Evolutionary conservation across 2,888 invertebrate genomes (phyloP).

Genomic region (Matsumyia berberina): DNA sequence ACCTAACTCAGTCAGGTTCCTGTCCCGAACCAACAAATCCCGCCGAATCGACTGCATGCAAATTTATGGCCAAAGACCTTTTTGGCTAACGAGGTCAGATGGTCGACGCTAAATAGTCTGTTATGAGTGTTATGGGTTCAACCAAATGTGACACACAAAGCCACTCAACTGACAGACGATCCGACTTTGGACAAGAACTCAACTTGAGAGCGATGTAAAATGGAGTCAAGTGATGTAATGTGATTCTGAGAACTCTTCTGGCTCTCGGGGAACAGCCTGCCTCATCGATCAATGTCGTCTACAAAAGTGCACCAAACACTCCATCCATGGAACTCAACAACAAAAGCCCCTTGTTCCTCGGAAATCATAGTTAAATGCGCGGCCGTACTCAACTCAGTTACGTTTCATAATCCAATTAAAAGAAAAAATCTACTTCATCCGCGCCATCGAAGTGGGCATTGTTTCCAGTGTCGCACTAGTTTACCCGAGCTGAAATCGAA

Average conservation of each 20-base stretch:
- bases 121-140: constrained; percentile 8
- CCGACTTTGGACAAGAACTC: background rate
- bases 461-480: constrained; percentile 21
- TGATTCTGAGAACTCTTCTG: constrained; percentile 14
- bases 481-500: constrained; percentile 25
- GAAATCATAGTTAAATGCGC: constrained; percentile 15
- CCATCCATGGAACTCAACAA: constrained; percentile 21
- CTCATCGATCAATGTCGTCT: constrained; percentile 56
- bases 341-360: constrained; percentile 41
- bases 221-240: constrained; percentile 2
- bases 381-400: constrained; percentile 3
- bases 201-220: background rate
- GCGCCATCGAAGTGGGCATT: background rate
- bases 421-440: background rate
- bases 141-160: background rate
- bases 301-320: constrained; percentile 12
- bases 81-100: constrained; percentile 24
- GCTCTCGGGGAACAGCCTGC: background rate
- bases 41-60: constrained; percentile 22
- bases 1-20: constrained; percentile 38
- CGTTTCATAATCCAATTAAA: constrained; percentile 65
- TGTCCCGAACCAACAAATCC: constrained; percentile 5
- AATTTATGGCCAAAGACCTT: constrained; percentile 29
- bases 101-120: constrained; percentile 4
- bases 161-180: constrained; percentile 2